Conservation (phyloP, 2,113 vertebrate species). For the Percina caprodes region DNA sequence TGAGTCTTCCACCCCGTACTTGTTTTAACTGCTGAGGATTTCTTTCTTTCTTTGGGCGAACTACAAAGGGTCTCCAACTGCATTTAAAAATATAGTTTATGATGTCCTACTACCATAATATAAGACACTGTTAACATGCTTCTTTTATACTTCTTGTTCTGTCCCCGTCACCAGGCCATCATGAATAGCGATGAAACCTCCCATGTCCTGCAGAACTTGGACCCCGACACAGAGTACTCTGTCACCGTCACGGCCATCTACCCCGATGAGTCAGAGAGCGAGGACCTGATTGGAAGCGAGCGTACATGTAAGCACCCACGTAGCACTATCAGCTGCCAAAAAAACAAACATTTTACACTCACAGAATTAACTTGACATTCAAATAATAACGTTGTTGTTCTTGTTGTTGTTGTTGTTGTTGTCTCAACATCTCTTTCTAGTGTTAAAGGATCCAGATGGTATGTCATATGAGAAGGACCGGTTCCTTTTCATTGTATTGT, state of each 20-base stretch:
- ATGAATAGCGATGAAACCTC: conserved; percentile 88
- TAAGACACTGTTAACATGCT: too few relatives aligned
- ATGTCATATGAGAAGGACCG: conserved; percentile 73
- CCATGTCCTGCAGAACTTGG: conserved; percentile 88
- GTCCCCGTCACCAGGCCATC: conserved; percentile 83
- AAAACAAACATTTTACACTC: conserved; percentile 1
- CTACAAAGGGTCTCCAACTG: too few relatives aligned
- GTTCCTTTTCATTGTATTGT: conserved; percentile 41
- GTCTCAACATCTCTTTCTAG: conserved; percentile 82
- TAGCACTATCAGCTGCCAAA: background rate
- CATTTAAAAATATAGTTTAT: too few relatives aligned
- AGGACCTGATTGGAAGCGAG: conserved; percentile 89
- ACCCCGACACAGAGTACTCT: conserved; percentile 89
- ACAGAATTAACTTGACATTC: background rate
- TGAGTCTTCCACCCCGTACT: too few relatives aligned
- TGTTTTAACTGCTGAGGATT: too few relatives aligned
- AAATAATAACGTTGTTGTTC: conserved; percentile 64
- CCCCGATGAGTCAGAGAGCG: conserved; percentile 97
- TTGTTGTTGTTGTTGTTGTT: conserved; percentile 67
- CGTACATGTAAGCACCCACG: conserved; percentile 87
- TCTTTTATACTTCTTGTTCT: background rate
- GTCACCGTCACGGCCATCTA: conserved; percentile 95
- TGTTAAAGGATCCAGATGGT: conserved; percentile 87
- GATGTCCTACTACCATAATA: too few relatives aligned
- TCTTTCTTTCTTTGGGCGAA: too few relatives aligned